Conservation (phyloP, 2,888 invertebrate species). For the Pogonocherus hispidulus region DNA sequence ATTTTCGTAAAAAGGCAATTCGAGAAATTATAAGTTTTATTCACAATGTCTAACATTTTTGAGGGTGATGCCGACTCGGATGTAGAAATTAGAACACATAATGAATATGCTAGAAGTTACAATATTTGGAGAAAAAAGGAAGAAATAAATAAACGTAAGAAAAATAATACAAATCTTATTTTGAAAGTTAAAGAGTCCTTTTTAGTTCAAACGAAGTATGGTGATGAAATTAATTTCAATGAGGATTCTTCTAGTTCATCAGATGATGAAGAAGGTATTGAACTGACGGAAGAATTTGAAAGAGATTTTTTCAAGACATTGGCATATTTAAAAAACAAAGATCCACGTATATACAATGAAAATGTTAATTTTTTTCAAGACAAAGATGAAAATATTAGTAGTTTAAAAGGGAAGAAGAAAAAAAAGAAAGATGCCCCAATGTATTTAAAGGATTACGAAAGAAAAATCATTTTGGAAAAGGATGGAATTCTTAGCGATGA, state of each 20-base stretch:
- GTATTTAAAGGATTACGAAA: slow-evolving; percentile 84
- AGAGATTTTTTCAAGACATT: slow-evolving; percentile 90
- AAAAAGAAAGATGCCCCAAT: slow-evolving; percentile 73
- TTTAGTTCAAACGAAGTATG: slow-evolving; percentile 85
- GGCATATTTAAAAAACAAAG: slow-evolving; percentile 87
- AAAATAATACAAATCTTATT: too few relatives aligned
- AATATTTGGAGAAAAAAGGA: slow-evolving; percentile 89
- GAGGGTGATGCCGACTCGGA: slow-evolving; percentile 72
- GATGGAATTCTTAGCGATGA: slow-evolving; percentile 72
- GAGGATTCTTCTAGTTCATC: slow-evolving; percentile 71
- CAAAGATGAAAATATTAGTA: slow-evolving; percentile 7
- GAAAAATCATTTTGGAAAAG: slow-evolving; percentile 80
- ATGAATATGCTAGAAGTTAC: slow-evolving; percentile 87
- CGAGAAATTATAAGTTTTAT: neutral
- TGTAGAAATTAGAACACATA: slow-evolving; percentile 76
- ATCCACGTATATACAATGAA: slow-evolving; percentile 90
- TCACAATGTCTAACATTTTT: slow-evolving; percentile 33
- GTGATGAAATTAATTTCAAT: slow-evolving; percentile 70
- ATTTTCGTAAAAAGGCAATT: too few relatives aligned
- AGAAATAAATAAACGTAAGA: slow-evolving; percentile 84
- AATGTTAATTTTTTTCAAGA: slow-evolving; percentile 77
- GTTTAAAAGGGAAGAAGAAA: slow-evolving; percentile 56
- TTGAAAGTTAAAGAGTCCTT: too few relatives aligned
- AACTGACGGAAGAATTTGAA: slow-evolving; percentile 79
- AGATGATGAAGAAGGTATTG: slow-evolving; percentile 75